phyloP scores from a whole-genome alignment of 2,797 vertebrate species.

The Falco columbarius region DNA sequence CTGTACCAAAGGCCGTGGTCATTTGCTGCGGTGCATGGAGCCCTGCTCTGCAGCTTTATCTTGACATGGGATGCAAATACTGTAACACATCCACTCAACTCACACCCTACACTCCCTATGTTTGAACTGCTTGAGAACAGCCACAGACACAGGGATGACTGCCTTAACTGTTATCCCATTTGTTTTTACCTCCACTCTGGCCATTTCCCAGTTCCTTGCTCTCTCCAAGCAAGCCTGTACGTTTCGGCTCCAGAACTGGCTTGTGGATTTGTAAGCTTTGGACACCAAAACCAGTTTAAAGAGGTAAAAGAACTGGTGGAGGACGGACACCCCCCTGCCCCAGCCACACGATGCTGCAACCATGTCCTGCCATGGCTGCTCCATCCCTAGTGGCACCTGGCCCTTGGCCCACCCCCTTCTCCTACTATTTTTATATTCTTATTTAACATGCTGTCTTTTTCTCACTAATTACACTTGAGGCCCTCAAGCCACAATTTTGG shows the following conservation, averaged over 20 bases:
- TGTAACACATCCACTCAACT: neutral
- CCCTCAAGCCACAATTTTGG: neutral
- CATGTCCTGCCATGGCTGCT: neutral
- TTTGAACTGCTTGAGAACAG: neutral
- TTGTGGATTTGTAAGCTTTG: neutral
- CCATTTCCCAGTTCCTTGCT: neutral
- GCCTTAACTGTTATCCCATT: fast-evolving
- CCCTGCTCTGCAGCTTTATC: neutral
- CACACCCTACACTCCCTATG: neutral
- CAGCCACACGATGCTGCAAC: fast-evolving
- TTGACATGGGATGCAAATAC: neutral
- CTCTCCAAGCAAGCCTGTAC: neutral
- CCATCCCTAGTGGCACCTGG: neutral
- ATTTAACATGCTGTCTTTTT: neutral
- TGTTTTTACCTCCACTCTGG: neutral
- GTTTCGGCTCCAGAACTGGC: neutral
- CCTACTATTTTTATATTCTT: neutral
- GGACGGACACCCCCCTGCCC: neutral
- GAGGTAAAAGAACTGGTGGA: neutral
- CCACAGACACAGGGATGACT: fast-evolving
- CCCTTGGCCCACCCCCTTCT: no score
- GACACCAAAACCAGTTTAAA: neutral
- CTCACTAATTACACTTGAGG: neutral
- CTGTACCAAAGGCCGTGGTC: neutral
- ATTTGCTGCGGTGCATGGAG: neutral